A percentile compares a stretch with the other conserved stretches of the same genome.
These are phyloP conservation scores for Chloroclysta siterata DNA, from an alignment of 2,888 invertebrate genomes.

Conservation along the genomic window DNA sequence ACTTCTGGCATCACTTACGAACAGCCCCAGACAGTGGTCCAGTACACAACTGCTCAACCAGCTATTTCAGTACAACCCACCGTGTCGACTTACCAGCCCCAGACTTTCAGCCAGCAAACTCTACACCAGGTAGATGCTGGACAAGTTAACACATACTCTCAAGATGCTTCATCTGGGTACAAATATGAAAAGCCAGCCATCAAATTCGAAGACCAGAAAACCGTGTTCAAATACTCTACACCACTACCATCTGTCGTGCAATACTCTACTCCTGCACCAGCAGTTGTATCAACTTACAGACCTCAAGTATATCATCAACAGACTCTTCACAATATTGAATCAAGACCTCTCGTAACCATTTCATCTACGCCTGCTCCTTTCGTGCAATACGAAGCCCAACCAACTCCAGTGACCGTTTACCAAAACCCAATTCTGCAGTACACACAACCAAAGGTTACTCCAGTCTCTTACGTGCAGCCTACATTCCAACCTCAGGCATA, in stretches of 20 bases:
- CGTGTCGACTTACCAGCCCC: constrained; percentile 66
- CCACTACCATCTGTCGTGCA: constrained; percentile 32
- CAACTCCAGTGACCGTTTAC: constrained; percentile 68
- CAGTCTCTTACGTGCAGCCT: constrained; percentile 58
- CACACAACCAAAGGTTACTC: constrained; percentile 61
- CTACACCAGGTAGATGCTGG: constrained; percentile 66
- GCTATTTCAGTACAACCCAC: constrained; percentile 52
- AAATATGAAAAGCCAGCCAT: constrained; percentile 59
- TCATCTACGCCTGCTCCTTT: constrained; percentile 64
- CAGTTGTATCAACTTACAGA: constrained; percentile 59
- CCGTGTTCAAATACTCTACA: constrained; percentile 50
- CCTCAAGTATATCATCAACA: constrained; percentile 66
- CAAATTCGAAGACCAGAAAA: constrained; percentile 58
- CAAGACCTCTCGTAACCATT: constrained; percentile 57
- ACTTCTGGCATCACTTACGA: constrained; percentile 50
- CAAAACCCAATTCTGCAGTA: constrained; percentile 73
- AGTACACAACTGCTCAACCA: constrained; percentile 62
- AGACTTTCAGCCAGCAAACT: constrained; percentile 63
- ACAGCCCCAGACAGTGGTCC: constrained; percentile 50
- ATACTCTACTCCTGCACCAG: constrained; percentile 41
- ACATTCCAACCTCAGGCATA: constrained; percentile 61
- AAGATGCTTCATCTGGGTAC: constrained; percentile 55
- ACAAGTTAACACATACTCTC: constrained; percentile 56
- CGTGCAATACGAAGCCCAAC: constrained; percentile 63
- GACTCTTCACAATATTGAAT: constrained; percentile 63